Conservation (phyloP, 2,797 vertebrate genomes). For the Rhinatrema bivittatum region DNA sequence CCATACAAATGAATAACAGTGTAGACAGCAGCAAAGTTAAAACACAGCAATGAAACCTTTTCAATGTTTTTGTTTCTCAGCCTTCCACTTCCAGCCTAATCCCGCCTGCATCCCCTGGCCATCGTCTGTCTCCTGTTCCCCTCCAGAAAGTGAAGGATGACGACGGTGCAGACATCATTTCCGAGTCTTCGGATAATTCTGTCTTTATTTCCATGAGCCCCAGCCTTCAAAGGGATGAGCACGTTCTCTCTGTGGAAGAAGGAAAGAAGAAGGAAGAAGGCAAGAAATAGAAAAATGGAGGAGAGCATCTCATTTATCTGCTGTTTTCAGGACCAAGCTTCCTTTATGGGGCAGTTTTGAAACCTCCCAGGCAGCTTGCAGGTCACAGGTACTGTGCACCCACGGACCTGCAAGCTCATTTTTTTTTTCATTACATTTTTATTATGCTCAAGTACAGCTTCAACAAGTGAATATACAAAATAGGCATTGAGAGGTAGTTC, state of each 20-base stretch:
- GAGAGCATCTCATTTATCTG: background rate
- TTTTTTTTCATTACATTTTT: no score
- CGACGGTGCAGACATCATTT: conserved; percentile 13
- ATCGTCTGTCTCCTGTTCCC: conserved; percentile 39
- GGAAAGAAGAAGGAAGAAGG: conserved; percentile 6
- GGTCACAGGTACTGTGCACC: no score
- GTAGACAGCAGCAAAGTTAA: background rate
- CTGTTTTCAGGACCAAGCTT: no score
- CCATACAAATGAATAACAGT: accelerated
- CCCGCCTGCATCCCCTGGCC: conserved; percentile 52
- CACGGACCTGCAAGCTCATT: no score
- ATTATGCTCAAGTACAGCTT: no score
- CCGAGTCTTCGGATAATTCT: conserved; percentile 49
- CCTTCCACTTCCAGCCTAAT: conserved; percentile 35
- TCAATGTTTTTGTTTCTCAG: conserved; percentile 21
- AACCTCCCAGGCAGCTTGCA: no score
- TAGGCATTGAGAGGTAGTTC: no score
- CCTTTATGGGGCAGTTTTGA: no score
- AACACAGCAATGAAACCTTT: background rate
- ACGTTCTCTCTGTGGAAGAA: conserved; percentile 60
- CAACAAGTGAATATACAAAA: no score
- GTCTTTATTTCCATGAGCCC: conserved; percentile 62
- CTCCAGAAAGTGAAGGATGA: background rate
- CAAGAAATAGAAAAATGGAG: background rate
- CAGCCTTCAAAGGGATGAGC: conserved; percentile 36